These are phyloP conservation scores for Eristalinus sepulchralis DNA, from an alignment of 2,888 invertebrate genomes.

Conservation along the genomic window DNA sequence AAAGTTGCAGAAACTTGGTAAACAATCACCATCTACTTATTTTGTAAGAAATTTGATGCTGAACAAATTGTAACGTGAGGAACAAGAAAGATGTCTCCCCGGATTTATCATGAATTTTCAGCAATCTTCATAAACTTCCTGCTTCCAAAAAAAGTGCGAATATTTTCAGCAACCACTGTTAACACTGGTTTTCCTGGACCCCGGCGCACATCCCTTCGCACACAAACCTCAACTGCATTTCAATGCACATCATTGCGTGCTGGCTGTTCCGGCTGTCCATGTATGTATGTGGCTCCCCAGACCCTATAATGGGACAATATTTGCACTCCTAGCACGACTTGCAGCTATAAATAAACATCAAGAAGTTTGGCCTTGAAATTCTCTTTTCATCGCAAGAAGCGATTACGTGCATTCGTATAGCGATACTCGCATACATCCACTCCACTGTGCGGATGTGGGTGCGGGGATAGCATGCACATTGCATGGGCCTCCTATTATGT, in stretches of 20 bases:
- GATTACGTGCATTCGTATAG: slow-evolving; percentile 51
- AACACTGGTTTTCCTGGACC: background rate
- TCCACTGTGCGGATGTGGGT: background rate
- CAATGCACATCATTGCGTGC: slow-evolving; percentile 58
- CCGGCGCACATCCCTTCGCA: background rate
- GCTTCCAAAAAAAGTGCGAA: background rate
- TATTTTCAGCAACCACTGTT: slow-evolving; percentile 4
- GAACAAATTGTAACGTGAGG: no score
- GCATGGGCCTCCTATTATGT: slow-evolving; percentile 44
- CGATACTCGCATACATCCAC: slow-evolving; percentile 23
- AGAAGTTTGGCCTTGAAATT: slow-evolving; percentile 72
- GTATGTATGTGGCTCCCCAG: slow-evolving; percentile 29
- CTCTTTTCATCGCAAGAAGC: slow-evolving; percentile 64
- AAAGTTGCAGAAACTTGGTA: no score
- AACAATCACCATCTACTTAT: no score
- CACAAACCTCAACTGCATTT: slow-evolving; percentile 49
- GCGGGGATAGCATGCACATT: slow-evolving; percentile 45
- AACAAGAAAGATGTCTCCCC: no score
- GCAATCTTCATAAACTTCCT: no score
- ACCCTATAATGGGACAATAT: slow-evolving; percentile 75
- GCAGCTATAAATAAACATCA: slow-evolving; percentile 70
- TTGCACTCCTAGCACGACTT: slow-evolving; percentile 78
- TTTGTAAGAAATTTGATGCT: no score
- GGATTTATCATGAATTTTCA: no score
- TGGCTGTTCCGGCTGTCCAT: background rate